Evolutionary conservation across 2,113 vertebrate species (phyloP).

Genomic region (Haplochromis vanheusdeni): DNA sequence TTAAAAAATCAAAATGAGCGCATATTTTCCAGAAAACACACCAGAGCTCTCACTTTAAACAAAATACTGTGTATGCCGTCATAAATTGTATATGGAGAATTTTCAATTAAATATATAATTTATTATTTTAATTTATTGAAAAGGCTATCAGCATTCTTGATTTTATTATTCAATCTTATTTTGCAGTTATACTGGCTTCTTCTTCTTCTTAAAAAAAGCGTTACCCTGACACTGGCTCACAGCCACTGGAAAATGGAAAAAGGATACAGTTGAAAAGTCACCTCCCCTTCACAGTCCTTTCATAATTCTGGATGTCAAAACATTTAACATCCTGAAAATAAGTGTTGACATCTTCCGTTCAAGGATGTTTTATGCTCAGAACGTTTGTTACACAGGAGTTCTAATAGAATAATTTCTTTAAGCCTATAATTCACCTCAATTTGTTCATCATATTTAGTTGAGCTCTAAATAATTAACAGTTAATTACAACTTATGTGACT

Average conservation of each 20-base stretch:
- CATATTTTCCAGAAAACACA: not conserved
- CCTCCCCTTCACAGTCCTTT: not conserved
- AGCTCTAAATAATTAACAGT: not conserved
- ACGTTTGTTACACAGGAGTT: not conserved
- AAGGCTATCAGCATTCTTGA: not conserved
- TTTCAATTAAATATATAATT: not conserved
- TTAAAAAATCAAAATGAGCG: not conserved
- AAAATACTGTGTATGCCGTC: not conserved
- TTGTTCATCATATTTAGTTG: not conserved
- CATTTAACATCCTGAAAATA: not conserved
- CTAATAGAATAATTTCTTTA: not conserved
- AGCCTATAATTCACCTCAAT: not conserved
- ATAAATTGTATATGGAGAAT: not conserved
- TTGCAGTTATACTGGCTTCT: not conserved
- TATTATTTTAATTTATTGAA: not conserved
- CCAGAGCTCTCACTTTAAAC: not conserved
- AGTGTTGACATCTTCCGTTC: not conserved
- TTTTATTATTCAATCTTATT: not conserved
- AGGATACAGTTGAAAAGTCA: not conserved
- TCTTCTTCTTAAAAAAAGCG: not conserved
- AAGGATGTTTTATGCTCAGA: not conserved
- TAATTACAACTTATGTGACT: not conserved
- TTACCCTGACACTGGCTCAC: not conserved
- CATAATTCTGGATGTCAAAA: not conserved
- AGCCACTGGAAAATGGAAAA: slow-evolving; percentile 5